Evolutionary conservation across 2,888 invertebrate species (phyloP).

Genomic region (Volucella zonaria): DNA sequence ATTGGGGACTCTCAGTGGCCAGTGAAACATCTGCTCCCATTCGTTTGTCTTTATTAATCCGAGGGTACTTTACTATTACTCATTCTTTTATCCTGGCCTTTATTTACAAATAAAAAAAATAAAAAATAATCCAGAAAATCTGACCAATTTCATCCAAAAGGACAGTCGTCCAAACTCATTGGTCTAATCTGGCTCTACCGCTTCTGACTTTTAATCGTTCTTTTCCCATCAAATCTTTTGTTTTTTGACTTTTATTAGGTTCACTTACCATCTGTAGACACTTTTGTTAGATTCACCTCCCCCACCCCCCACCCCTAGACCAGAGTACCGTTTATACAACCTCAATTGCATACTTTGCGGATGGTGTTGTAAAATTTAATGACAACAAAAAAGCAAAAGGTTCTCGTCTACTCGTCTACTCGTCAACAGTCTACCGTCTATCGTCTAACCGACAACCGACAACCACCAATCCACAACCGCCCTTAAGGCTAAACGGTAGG

Average conservation of each 20-base stretch:
- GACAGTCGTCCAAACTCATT: conserved; percentile 16
- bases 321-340: not conserved
- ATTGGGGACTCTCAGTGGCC: no score
- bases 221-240: conserved; percentile 35
- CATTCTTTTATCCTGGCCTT: conserved; percentile 23
- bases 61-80: no score
- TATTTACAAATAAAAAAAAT: not conserved
- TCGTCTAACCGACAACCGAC: no score
- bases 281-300: conserved; percentile 15
- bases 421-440: no score
- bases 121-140: no score
- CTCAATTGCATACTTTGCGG: conserved; percentile 55
- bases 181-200: conserved; percentile 20
- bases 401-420: not conserved
- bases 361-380: conserved; percentile 40
- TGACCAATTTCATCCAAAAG: conserved; percentile 29
- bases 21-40: no score
- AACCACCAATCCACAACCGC: no score
- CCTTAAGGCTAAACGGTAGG: not conserved
- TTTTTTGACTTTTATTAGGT: conserved; percentile 42
- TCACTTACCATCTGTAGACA: conserved; percentile 15
- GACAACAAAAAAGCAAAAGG: conserved; percentile 30
- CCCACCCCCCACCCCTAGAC: no score
- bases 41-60: no score
- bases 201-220: conserved; percentile 45